Evolutionary conservation across 2,113 vertebrate species (phyloP), one percentile per base, ranked within the genome.

Genomic region (Euleptes europaea): DNA sequence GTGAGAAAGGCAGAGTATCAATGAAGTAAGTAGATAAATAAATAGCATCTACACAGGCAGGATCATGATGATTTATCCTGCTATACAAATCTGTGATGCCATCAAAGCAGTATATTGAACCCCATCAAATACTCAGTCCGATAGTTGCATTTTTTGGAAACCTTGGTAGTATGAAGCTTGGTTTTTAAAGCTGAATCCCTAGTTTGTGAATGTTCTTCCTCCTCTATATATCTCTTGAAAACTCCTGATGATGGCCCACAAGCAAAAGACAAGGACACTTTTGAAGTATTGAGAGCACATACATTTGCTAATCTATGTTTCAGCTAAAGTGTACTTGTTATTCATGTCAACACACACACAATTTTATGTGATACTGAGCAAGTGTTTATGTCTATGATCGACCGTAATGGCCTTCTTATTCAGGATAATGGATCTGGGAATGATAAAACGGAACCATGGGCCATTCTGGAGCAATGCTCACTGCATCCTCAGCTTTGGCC

Each of bases 161-260:
- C 63, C 65, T 19, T 47, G 60, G 28, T 66, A 31, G 60, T 47
- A 66, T 49, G 66, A 7, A 38, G 12, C 33, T 80, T 31, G 40
- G 91, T 86, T 66, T 54, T 83, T 9, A 77, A 63, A 26, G 79
- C 11, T 81, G 40, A 88, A 88, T 66, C 73, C 21, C 73, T 51
- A 65, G 77, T 81, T 88, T 92, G 81, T 75, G 83, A 88, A 75
- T 31, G 44, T 84, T 79, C 67, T 77, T 89, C 63, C 67, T 88
- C 90, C 3, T 57, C n/a, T n/a, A n/a, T 63, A 86, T 88, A 88
- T 79, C 82, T 88, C 88, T 72, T 78, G 87, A 84, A 92, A 94
- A 88, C 88, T 92, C 89, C 88, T 91, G 91, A 83, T 81, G 80
- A 86, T 9, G 73, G 84, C 86, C 91, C 54, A 78, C 42, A 70